phyloP scores from a whole-genome alignment of 2,888 invertebrate genomes.

The Tanytarsus gracilentus region DNA sequence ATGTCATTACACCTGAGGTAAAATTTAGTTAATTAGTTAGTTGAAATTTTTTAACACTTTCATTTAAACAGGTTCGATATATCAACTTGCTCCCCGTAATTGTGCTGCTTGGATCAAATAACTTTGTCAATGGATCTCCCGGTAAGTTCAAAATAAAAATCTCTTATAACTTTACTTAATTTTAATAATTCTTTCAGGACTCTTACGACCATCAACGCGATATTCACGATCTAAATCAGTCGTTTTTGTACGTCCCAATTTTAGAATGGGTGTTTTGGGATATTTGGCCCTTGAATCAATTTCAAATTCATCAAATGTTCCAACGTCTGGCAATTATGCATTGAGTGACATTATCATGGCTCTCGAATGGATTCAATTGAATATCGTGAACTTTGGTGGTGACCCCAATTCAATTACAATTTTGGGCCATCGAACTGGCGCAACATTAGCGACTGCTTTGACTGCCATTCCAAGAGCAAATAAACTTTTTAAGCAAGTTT shows the following conservation, averaged over 20 bases:
- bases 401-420: constrained; percentile 68
- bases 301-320: constrained; percentile 59
- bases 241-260: constrained; percentile 79
- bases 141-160: constrained; percentile 44
- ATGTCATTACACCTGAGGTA: constrained; percentile 61
- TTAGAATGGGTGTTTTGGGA: constrained; percentile 69
- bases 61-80: constrained; percentile 54
- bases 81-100: constrained; percentile 72
- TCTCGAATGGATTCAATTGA: constrained; percentile 65
- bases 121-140: constrained; percentile 67
- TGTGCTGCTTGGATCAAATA: constrained; percentile 70
- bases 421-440: constrained; percentile 78
- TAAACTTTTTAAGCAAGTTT: constrained; percentile 63
- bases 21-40: neutral
- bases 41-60: neutral
- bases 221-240: constrained; percentile 70
- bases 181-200: neutral
- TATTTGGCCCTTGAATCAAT: constrained; percentile 68
- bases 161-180: neutral
- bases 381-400: constrained; percentile 78
- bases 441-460: constrained; percentile 70
- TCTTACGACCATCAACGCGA: constrained; percentile 61
- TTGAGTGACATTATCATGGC: constrained; percentile 69
- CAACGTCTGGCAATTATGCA: constrained; percentile 77
- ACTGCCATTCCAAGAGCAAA: constrained; percentile 50